Percentiles rank a stretch among this genome's conserved stretches.
These are phyloP conservation scores for Bacillus rossius DNA, from an alignment of 1,140 invertebrate genomes.

Conservation along the genomic window DNA sequence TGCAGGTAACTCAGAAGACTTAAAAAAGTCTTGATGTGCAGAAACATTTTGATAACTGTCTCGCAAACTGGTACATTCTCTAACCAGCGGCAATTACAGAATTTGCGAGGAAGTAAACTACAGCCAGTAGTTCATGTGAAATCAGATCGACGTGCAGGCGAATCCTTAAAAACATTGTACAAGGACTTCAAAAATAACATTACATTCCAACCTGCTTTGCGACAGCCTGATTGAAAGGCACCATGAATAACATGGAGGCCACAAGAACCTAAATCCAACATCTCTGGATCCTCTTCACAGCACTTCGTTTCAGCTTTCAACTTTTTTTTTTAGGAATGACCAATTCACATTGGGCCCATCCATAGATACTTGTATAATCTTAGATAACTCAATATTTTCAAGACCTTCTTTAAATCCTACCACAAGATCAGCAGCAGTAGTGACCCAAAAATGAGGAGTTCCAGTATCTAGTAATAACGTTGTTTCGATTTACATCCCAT, in stretches of 20 bases:
- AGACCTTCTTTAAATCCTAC: slow-evolving; percentile 9
- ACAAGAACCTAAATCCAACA: slow-evolving; percentile 22
- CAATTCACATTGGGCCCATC: slow-evolving; percentile 23
- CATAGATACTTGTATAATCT: slow-evolving; percentile 6
- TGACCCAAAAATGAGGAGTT: slow-evolving; percentile 21
- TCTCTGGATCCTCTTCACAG: slow-evolving; percentile 3
- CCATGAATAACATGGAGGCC: slow-evolving; percentile 18
- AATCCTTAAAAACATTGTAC: slow-evolving; percentile 18
- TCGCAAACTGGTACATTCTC: slow-evolving; percentile 13
- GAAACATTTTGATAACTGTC: not conserved
- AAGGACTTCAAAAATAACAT: slow-evolving; percentile 8
- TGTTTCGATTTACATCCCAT: slow-evolving; percentile 11
- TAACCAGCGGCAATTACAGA: slow-evolving; percentile 19
- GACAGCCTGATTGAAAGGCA: slow-evolving; percentile 20
- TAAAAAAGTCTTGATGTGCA: slow-evolving; percentile 5
- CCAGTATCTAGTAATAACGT: slow-evolving; percentile 17
- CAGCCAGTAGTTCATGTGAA: slow-evolving; percentile 11
- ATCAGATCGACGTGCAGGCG: slow-evolving; percentile 13
- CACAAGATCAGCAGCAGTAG: slow-evolving; percentile 18
- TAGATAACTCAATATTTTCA: slow-evolving; percentile 6
- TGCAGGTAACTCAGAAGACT: not conserved
- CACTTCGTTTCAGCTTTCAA: no score
- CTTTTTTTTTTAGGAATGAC: slow-evolving; percentile 1
- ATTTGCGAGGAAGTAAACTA: slow-evolving; percentile 17
- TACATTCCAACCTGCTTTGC: slow-evolving; percentile 12